Conservation (phyloP, 2,797 vertebrate genomes). For the Valencia hispanica region DNA sequence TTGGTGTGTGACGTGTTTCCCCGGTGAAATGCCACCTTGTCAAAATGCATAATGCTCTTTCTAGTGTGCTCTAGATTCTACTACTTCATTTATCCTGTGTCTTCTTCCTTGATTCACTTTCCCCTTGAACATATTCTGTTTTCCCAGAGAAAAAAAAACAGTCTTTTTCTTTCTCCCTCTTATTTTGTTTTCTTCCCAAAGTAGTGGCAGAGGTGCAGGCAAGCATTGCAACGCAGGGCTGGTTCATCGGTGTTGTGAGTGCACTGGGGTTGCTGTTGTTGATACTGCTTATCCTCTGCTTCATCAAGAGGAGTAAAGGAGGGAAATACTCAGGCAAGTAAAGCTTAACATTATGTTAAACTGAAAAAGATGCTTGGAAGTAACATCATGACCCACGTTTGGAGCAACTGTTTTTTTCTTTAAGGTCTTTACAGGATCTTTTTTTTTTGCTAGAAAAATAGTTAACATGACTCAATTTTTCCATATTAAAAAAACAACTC, state of each 20-base stretch:
- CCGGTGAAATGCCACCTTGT: constrained; percentile 39
- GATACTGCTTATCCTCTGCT: constrained; percentile 89
- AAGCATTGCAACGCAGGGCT: constrained; percentile 87
- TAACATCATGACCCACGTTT: not conserved
- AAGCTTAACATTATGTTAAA: not conserved
- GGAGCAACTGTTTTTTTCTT: not conserved
- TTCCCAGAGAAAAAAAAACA: constrained; percentile 5
- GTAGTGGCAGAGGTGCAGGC: constrained; percentile 59
- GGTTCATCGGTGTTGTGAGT: constrained; percentile 91
- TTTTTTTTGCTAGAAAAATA: not conserved
- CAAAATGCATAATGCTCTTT: constrained; percentile 37
- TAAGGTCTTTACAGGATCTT: not conserved
- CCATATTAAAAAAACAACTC: not conserved
- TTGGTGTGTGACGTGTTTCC: constrained; percentile 43
- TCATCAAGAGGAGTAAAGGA: constrained; percentile 93
- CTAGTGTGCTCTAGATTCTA: constrained; percentile 42
- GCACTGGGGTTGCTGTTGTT: constrained; percentile 86
- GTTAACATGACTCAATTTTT: not conserved
- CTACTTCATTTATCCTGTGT: constrained; percentile 28
- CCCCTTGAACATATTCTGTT: constrained; percentile 12
- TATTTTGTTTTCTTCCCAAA: constrained; percentile 38
- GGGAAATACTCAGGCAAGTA: constrained; percentile 91
- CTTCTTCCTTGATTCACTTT: not conserved
- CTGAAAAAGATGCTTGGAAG: not conserved
- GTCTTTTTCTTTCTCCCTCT: not conserved